phyloP scores from a whole-genome alignment of 2,113 vertebrate genomes.

The Nothoprocta pentlandii region DNA sequence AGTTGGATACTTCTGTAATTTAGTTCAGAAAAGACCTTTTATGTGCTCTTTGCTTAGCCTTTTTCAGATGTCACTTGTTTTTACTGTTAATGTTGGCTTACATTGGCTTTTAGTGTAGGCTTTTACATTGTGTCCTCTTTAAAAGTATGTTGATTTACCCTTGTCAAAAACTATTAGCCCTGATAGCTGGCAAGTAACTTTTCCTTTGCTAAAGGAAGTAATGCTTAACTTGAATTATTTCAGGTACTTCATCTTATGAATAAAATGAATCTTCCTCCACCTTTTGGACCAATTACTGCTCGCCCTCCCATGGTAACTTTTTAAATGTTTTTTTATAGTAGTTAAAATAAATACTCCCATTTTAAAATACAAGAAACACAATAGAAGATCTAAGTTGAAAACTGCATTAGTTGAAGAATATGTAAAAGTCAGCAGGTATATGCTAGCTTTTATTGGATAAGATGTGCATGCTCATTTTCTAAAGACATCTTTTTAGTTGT shows the following conservation, averaged over 20 bases:
- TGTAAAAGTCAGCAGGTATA: neutral
- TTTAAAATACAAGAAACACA: neutral
- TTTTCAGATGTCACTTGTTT: neutral
- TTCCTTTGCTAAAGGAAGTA: neutral
- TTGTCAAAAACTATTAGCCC: neutral
- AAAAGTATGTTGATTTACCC: neutral
- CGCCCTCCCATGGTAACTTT: conserved; percentile 89
- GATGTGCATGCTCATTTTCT: neutral
- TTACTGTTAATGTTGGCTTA: neutral
- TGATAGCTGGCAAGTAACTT: neutral
- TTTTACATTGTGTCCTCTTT: neutral
- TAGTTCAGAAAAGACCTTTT: neutral
- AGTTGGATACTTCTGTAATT: neutral
- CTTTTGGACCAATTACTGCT: conserved; percentile 91
- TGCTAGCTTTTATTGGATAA: neutral
- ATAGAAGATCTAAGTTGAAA: neutral
- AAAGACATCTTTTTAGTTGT: neutral
- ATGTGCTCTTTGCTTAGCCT: neutral
- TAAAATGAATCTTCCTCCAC: conserved; percentile 97
- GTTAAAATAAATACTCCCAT: neutral
- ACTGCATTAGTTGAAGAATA: neutral
- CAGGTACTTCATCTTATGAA: conserved; percentile 99
- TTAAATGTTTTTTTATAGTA: neutral
- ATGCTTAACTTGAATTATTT: conserved; percentile 35
- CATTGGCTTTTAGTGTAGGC: neutral